Evolutionary conservation across 2,888 invertebrate species (phyloP).

Genomic region (Limulus polyphemus): DNA sequence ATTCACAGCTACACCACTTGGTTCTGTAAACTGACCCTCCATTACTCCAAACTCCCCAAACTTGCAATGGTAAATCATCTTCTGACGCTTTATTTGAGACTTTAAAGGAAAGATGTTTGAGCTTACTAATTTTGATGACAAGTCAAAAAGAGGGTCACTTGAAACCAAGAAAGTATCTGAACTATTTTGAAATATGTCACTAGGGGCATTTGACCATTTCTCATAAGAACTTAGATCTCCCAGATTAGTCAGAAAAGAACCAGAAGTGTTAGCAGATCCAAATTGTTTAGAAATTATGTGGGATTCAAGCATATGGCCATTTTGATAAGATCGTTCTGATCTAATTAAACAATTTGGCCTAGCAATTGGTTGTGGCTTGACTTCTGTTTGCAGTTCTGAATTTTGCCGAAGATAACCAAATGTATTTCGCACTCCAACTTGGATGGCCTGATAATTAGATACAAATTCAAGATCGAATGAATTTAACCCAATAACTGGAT

Average conservation of each 20-base stretch:
- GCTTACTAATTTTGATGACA: conserved; percentile 68
- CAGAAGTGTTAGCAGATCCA: conserved; percentile 63
- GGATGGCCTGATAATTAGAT: conserved; percentile 93
- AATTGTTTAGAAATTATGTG: conserved; percentile 38
- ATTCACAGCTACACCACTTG: conserved; percentile 96
- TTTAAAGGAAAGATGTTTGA: conserved; percentile 46
- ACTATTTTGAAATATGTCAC: conserved; percentile 42
- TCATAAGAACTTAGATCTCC: conserved; percentile 72
- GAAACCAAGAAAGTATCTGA: background rate
- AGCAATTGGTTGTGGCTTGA: conserved; percentile 62
- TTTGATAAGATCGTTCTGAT: conserved; percentile 54
- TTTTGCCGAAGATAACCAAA: conserved; percentile 85
- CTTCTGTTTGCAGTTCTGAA: conserved; percentile 41
- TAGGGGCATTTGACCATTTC: conserved; percentile 85
- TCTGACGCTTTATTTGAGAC: conserved; percentile 93
- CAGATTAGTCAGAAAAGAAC: conserved; percentile 43
- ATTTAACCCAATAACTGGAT: conserved; percentile 66
- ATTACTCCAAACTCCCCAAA: conserved; percentile 98
- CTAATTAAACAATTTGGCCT: conserved; percentile 51
- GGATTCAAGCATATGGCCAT: conserved; percentile 45
- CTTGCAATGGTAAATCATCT: conserved; percentile 99
- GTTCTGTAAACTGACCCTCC: conserved; percentile 97
- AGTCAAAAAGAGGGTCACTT: conserved; percentile 56
- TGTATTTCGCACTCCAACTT: conserved; percentile 78
- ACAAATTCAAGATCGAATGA: conserved; percentile 89